These are phyloP conservation scores for Andricus curvator DNA, from an alignment of 2,888 invertebrate species.

Conservation along the genomic window DNA sequence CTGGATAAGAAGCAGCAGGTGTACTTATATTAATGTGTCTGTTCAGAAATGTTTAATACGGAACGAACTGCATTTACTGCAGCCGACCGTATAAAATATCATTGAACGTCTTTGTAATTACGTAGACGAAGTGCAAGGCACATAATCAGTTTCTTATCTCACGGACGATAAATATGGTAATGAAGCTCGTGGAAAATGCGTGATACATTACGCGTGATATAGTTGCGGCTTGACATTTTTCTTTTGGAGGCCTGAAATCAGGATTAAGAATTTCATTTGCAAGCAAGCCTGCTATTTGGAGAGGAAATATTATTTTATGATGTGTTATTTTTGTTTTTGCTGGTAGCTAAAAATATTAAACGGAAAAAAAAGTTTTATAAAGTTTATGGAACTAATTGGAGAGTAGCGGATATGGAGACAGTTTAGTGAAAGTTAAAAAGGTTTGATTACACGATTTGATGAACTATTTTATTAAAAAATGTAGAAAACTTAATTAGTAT, in stretches of 20 bases:
- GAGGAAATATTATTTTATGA: neutral
- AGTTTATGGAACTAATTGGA: too few species aligned
- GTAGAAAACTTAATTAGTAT: too few species aligned
- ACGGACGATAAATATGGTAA: slow-evolving; percentile 35
- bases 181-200: slow-evolving; percentile 19
- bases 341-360: too few species aligned
- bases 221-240: slow-evolving; percentile 3
- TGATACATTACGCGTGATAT: slow-evolving; percentile 33
- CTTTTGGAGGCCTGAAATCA: neutral
- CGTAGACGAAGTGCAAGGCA: slow-evolving; percentile 10
- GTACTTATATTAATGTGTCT: neutral
- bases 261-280: slow-evolving; percentile 18
- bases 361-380: too few species aligned
- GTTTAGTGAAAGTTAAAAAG: too few species aligned
- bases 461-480: too few species aligned
- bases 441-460: too few species aligned
- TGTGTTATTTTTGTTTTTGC: too few species aligned
- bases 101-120: slow-evolving; percentile 30
- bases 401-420: too few species aligned
- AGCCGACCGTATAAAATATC: slow-evolving; percentile 19
- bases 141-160: slow-evolving; percentile 23
- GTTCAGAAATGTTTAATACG: neutral
- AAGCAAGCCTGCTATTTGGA: neutral
- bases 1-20: neutral
- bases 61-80: neutral